Base-by-base conservation (phyloP, 2,113 vertebrate genomes). In the Erpornis zantholeuca region DNA sequence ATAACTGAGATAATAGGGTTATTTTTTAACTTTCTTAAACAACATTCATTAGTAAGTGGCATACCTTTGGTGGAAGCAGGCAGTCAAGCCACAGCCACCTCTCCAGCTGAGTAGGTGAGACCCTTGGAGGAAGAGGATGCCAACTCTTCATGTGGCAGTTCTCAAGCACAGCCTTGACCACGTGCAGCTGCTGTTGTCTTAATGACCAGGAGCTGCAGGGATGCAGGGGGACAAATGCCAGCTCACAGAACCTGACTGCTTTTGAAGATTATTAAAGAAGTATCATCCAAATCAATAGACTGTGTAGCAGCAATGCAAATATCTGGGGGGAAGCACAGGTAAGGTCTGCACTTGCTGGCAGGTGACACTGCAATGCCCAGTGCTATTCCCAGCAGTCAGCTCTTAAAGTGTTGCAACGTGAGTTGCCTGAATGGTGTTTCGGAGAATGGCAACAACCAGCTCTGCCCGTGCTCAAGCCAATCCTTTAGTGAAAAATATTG, bases 121-220 rank as follows among this genome's bases (percentile, higher is more conserved):
- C 19, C 14, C 10, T 42, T 28, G 35, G 44, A 56, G 52, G n/a
- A 59, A 14, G 23, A 27, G 5, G 42, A 35, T 4, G 18, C 10
- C 3, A 54, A 3, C 10, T 57, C 29, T 80, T 59, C 44, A 14
- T 0, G 0, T 12, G 20, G 22, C 72, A 47, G 31, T 27, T 85
- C 47, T 63, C 15, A 1, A 61, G 38, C 28, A 61, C 27, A 81
- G 56, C 29, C 33, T 22, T 29, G 42, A 38, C 47, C 56, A 20
- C 0, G 0, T 7, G 15, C 40, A 79, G 73, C 27, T 1, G 0
- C 57, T 22, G 17, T 5, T 3, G 6, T 4, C 2, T 1, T 4
- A 28, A 56, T 2, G 3, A 28, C 9, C 33, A 25, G 27, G n/a
- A 86, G 64, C 77, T 81, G 72, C 17, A 7, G 31, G 56, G 60